Evolutionary conservation across 2,888 invertebrate species (phyloP), one percentile per base, ranked within the genome.

Genomic region (Panzeria rudis): DNA sequence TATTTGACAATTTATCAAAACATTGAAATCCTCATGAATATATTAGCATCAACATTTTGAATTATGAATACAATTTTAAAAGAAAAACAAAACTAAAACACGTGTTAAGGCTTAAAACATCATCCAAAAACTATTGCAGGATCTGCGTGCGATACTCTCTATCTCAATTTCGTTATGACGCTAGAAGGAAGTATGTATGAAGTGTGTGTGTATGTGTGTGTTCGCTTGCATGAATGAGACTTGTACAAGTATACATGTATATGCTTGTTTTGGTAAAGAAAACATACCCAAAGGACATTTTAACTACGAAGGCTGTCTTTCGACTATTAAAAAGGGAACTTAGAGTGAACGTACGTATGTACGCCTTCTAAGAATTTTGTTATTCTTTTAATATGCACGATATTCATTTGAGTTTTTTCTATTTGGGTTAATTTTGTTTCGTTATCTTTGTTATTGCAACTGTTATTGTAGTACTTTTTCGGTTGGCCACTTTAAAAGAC

Each of bases 21-120:
- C 9, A 23, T n/a, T 73, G 52, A 44, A 78, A 75, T 71, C 78
- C 47, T 82, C 71, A 85, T 85, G 85, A 85, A 85, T 85, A 85
- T 52, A 82, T 82, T 78, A 82, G 56, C 62, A 35, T 32, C 29
- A 44, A 44, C 62, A 79, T 73, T 66, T 66, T 47, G 73, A 73
- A 81, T 75, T 82, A 78, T 75, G 59, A 75, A 32, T 44, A 29
- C 32, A 81, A 61, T 68, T 81, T 56, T 23, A 25, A 79, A 79
- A 75, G 17, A 32, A 64, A 79, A 85, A 82, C 73, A 82, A 78
- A 78, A 72, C 61, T 82, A 69, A 78, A 82, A 85, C 85, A 85
- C 85, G 85, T 85, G 82, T 85, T 82, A 25, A 69, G 82, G 69
- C 85, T 85, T 82, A 85, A 85, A 82, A 85, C 75, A 75, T 82